Conservation (phyloP, 2,797 vertebrate species). For the Crotalus adamanteus region DNA sequence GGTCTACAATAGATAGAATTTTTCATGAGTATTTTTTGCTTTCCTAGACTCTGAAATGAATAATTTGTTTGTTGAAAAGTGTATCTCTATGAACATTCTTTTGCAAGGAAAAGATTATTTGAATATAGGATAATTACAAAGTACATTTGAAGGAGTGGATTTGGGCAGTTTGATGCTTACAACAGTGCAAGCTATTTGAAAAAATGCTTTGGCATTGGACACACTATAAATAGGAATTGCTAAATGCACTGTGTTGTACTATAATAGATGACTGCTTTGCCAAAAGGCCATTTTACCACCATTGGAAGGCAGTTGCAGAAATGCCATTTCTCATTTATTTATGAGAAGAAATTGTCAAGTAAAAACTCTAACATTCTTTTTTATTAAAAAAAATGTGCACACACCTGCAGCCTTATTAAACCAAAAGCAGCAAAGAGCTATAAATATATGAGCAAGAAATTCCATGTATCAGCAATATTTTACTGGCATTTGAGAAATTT, state of each 20-base stretch:
- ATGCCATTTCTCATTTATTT: slow-evolving; percentile 39
- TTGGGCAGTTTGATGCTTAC: slow-evolving; percentile 50
- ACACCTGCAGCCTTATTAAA: slow-evolving; percentile 45
- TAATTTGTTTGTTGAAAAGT: slow-evolving; percentile 3
- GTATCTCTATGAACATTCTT: slow-evolving; percentile 34
- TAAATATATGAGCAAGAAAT: slow-evolving; percentile 33
- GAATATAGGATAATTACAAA: slow-evolving; percentile 41
- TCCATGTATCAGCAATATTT: slow-evolving; percentile 40
- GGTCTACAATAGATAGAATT: not conserved
- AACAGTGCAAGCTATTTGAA: slow-evolving; percentile 16
- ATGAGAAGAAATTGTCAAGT: slow-evolving; percentile 44
- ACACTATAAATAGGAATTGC: slow-evolving; percentile 51
- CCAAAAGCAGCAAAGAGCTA: slow-evolving; percentile 36
- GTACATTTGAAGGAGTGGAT: slow-evolving; percentile 38
- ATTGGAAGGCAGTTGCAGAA: slow-evolving; percentile 40
- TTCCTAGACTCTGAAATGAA: not conserved
- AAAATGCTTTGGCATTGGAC: slow-evolving; percentile 48
- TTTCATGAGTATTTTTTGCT: not conserved
- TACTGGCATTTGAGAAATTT: slow-evolving; percentile 46
- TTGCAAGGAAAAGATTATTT: slow-evolving; percentile 26
- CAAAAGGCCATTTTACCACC: slow-evolving; percentile 51
- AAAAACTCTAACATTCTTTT: slow-evolving; percentile 23
- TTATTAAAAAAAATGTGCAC: not conserved
- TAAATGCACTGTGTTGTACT: slow-evolving; percentile 49
- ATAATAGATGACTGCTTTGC: slow-evolving; percentile 53